Percentiles rank a stretch among this genome's conserved stretches.
phyloP scores from a whole-genome alignment of 2,888 invertebrate genomes.

The Epirrita christyi region DNA sequence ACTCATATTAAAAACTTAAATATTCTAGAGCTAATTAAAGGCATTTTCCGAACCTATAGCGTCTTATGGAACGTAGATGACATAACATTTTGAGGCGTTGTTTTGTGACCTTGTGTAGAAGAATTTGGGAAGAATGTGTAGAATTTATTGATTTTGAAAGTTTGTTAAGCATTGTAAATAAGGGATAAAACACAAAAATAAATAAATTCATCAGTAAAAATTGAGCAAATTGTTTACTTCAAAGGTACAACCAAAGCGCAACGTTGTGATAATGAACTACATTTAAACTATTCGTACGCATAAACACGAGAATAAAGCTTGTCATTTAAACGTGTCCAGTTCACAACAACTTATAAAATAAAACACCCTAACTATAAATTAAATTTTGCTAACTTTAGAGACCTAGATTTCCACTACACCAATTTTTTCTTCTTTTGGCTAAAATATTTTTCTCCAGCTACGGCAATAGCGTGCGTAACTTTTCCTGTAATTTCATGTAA shows the following conservation, averaged over 20 bases:
- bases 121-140: too few relatives aligned
- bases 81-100: too few relatives aligned
- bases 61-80: too few relatives aligned
- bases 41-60: too few relatives aligned
- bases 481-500: slow-evolving; percentile 76
- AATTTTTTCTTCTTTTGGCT: slow-evolving; percentile 44
- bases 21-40: too few relatives aligned
- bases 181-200: not conserved
- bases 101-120: too few relatives aligned
- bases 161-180: not conserved
- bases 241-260: slow-evolving; percentile 18
- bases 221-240: slow-evolving; percentile 31
- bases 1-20: too few relatives aligned
- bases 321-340: slow-evolving; percentile 76
- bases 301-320: not conserved
- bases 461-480: slow-evolving; percentile 73
- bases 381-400: slow-evolving; percentile 7
- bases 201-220: slow-evolving; percentile 1
- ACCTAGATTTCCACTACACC: slow-evolving; percentile 7
- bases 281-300: slow-evolving; percentile 51
- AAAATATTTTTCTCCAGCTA: slow-evolving; percentile 72
- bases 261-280: slow-evolving; percentile 78
- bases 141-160: too few relatives aligned
- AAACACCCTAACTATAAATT: slow-evolving; percentile 9
- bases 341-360: slow-evolving; percentile 59